phyloP scores from a whole-genome alignment of 2,797 vertebrate genomes.

The Poecilia picta region DNA sequence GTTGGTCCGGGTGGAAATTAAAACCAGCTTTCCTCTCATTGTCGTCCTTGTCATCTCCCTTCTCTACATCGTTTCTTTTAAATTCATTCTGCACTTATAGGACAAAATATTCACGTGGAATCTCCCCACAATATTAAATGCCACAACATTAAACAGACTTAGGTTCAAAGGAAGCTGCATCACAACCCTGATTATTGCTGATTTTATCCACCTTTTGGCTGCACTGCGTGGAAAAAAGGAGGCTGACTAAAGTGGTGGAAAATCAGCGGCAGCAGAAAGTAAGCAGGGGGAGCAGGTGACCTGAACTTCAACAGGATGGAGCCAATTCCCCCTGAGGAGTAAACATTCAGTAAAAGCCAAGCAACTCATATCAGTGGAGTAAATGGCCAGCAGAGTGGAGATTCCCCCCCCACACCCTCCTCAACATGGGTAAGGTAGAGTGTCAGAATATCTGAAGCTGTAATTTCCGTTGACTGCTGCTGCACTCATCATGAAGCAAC shows the following conservation, averaged over 20 bases:
- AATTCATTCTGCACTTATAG: not conserved
- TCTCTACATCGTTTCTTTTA: not conserved
- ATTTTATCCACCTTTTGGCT: conserved; percentile 58
- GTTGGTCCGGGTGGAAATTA: not conserved
- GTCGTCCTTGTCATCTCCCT: not conserved
- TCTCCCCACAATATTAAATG: not conserved
- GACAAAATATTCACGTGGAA: not conserved
- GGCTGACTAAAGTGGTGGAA: conserved; percentile 58
- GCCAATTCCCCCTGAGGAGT: conserved; percentile 77
- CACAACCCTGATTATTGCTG: conserved; percentile 38
- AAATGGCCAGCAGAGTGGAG: conserved; percentile 80
- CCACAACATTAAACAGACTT: not conserved
- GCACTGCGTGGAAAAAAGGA: conserved; percentile 38
- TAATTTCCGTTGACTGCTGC: conserved; percentile 68
- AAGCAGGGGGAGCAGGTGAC: conserved; percentile 69
- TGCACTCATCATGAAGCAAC: conserved; percentile 55
- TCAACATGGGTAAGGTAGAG: conserved; percentile 72
- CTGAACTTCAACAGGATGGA: conserved; percentile 83
- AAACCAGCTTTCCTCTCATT: not conserved
- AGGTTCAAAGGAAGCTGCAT: conserved; percentile 11
- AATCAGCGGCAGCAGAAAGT: conserved; percentile 53
- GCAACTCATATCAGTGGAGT: conserved; percentile 74
- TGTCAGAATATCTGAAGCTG: conserved; percentile 73
- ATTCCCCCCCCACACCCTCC: conserved; percentile 68
- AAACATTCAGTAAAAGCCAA: conserved; percentile 82